These are phyloP conservation scores for Malacoctenus gilli DNA, from an alignment of 2,797 vertebrate genomes.

Conservation along the genomic window DNA sequence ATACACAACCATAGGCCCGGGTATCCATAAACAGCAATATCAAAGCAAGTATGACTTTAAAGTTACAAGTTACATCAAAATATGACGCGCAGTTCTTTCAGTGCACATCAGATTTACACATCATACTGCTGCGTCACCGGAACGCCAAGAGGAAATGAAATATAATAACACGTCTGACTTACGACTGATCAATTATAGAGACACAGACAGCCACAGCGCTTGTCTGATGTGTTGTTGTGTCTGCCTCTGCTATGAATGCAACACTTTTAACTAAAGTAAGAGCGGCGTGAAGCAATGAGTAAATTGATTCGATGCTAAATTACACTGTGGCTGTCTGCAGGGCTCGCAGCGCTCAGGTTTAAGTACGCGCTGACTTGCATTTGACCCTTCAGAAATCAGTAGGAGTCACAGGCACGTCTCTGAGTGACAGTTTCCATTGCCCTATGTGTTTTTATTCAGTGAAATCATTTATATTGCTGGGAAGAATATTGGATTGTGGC, in stretches of 20 bases:
- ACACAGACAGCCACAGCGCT: slow-evolving; percentile 1
- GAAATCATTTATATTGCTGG: slow-evolving; percentile 19
- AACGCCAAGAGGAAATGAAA: slow-evolving; percentile 19
- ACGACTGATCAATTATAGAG: slow-evolving; percentile 18
- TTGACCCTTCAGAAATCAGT: slow-evolving; percentile 49
- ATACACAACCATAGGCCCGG: neutral
- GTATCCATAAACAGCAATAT: slow-evolving; percentile 15
- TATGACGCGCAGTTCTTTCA: no score
- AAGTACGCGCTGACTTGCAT: slow-evolving; percentile 25
- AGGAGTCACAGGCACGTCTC: slow-evolving; percentile 28
- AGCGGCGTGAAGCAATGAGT: slow-evolving; percentile 35
- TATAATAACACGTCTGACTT: slow-evolving; percentile 23
- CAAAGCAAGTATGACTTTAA: slow-evolving; percentile 9
- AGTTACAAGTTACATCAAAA: no score
- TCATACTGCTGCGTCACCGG: no score
- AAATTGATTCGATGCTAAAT: slow-evolving; percentile 40
- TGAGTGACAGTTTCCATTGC: slow-evolving; percentile 49
- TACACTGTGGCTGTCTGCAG: slow-evolving; percentile 15
- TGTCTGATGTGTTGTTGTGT: slow-evolving; percentile 12
- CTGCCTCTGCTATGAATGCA: slow-evolving; percentile 10
- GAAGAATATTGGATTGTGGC: neutral
- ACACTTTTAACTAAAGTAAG: slow-evolving; percentile 25
- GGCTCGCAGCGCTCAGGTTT: slow-evolving; percentile 18
- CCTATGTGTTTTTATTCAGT: slow-evolving; percentile 13
- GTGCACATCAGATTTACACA: no score